Evolutionary conservation across 2,797 vertebrate genomes (phyloP).

Genomic region (Mareca penelope): DNA sequence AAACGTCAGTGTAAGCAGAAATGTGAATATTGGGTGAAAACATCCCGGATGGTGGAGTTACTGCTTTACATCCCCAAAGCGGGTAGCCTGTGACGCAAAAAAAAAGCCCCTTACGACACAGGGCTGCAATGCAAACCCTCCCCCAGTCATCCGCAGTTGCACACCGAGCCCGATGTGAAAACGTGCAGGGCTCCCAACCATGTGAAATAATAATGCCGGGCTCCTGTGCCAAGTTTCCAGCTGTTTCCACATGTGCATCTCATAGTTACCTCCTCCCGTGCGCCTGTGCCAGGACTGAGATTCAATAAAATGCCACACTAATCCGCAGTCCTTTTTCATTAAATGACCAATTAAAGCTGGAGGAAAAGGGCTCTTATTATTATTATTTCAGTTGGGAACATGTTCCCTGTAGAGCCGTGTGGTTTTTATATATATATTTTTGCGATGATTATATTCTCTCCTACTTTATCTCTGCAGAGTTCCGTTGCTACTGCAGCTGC

Average conservation of each 20-base stretch:
- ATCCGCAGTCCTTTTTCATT: slow-evolving; percentile 63
- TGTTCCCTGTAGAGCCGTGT: background rate
- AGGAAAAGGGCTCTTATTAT: slow-evolving; percentile 26
- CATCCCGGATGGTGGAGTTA: background rate
- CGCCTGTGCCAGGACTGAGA: slow-evolving; percentile 17
- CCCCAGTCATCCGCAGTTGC: background rate
- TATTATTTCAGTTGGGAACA: slow-evolving; percentile 56
- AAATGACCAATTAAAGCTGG: slow-evolving; percentile 62
- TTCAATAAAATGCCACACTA: slow-evolving; percentile 48
- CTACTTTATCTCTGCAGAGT: background rate
- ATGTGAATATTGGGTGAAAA: background rate
- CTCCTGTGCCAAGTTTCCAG: slow-evolving; percentile 46
- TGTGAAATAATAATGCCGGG: slow-evolving; percentile 8
- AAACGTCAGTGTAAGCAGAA: background rate
- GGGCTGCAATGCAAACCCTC: background rate
- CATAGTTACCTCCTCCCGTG: slow-evolving; percentile 36
- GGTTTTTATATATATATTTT: background rate
- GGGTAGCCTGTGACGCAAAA: background rate
- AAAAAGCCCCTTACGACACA: background rate
- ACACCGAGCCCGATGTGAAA: background rate
- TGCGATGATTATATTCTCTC: background rate
- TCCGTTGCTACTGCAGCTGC: background rate
- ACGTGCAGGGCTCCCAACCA: background rate
- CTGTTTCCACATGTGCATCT: slow-evolving; percentile 68
- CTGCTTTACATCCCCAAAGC: rapidly evolving